Base-by-base conservation (phyloP, 35 echinoderm and acorn worm genomes). In the Holothuria glaberrima region DNA sequence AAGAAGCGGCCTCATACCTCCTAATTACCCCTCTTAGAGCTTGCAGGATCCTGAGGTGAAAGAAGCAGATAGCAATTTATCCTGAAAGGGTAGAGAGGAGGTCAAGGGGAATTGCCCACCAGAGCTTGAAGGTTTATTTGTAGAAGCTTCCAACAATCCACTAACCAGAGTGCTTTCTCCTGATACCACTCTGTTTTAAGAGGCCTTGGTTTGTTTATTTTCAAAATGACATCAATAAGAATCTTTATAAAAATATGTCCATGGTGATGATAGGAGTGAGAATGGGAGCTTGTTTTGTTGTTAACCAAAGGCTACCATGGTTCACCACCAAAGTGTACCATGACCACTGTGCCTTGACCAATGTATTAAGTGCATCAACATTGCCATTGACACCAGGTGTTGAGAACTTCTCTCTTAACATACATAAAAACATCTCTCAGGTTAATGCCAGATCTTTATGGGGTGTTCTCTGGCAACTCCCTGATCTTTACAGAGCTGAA, bases 101-200 rank as follows among this genome's bases (percentile, higher is more conserved):
- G 80, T 84, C 80, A 84, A 63, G 32, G 54, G 34, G 59, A 84
- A 61, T 22, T 36, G 80, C 20, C 28, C 58, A 57, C 19, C 18
- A 60, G 30, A 36, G 80, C 46, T 61, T 84, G 22, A 84, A 12
- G 57, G 54, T 84, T 62, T 61, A 62, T 34, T 84, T 62, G 80
- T 84, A 63, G 52, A 84, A 17, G 54, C 80, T n/a, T 29, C 27
- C 59, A 35, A 84, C 52, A 56, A 59, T 22, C 28, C 57, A 58
- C 57, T 32, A 26, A 52, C 57, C 66, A 69, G 66, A 54, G 50
- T 54, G 16, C 50, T 17, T 14, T 54, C 9, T 78, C 38, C 38
- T 78, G 44, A 45, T 38, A 78, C 74, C 35, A 78, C 35, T 78
- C 74, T 78, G 74, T 78, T 78, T 48, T 78, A 48, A n/a, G 74